Base-by-base conservation (phyloP, 1,140 invertebrate species). In the Limonius californicus region DNA sequence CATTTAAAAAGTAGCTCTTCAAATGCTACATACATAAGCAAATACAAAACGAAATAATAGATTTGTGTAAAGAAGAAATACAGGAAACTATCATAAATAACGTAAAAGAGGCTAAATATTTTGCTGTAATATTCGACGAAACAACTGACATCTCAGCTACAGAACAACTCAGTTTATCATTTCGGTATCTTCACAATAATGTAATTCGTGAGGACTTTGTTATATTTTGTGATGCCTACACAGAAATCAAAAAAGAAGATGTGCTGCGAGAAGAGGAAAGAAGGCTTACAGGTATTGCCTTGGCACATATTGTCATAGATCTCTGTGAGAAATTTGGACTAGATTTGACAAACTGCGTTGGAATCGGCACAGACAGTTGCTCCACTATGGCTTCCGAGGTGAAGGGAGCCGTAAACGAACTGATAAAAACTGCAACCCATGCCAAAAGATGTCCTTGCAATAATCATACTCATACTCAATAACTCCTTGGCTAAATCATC, bases 401-500 rank as follows among this genome's bases (percentile, higher is more conserved):
- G 14, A 45, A 2, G 14, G 42, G 42, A 6, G 42, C 42, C 2
- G 42, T n/a, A 4, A 4, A 45, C 4, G 42, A 45, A 18, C 2
- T 45, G 4, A 4, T 45, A n/a, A 45, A 45, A n/a, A 45, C 42
- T 6, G 42, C 42, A 6, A 45, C 14, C 14, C 42, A 45, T n/a
- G 42, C 3, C 4, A 45, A 45, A 2, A 6, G 4, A 45, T 45
- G 4, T n/a, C 42, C 42, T n/a, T 45, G 42, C 42, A 45, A 45
- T 45, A 45, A 45, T 45, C 42, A 45, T 45, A n/a, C 42, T n/a
- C n/a, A n/a, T n/a, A 45, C 42, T 2, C 3, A 45, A 45, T 18
- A 45, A 45, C 42, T 2, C 12, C 4, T n/a, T 45, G 42, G 42
- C 42, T 6, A 45, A 45, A 45, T 45, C 42, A 6, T 6, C 4